phyloP scores from a whole-genome alignment of 2,113 vertebrate species.

The Dipodomys spectabilis region DNA sequence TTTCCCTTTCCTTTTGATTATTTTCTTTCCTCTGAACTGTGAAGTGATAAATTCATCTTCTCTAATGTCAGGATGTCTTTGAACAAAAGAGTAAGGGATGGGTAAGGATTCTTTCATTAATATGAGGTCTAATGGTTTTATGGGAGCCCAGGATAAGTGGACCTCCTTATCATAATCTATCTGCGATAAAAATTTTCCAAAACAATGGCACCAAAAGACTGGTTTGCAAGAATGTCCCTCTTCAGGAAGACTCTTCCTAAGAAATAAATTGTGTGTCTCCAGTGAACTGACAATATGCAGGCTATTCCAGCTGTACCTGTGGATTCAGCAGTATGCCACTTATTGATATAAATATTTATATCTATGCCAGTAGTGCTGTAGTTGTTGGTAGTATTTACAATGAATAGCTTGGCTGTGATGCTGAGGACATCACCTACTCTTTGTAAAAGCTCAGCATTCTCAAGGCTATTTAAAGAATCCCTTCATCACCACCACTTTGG shows the following conservation, averaged over 20 bases:
- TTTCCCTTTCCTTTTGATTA: not conserved
- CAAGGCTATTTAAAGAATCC: slow-evolving; percentile 66
- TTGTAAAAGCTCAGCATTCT: slow-evolving; percentile 73
- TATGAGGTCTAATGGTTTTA: slow-evolving; percentile 77
- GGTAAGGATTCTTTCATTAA: slow-evolving; percentile 69
- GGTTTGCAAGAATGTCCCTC: slow-evolving; percentile 70
- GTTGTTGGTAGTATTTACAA: slow-evolving; percentile 63
- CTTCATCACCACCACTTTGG: slow-evolving; percentile 63
- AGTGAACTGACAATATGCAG: slow-evolving; percentile 72
- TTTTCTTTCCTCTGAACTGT: slow-evolving; percentile 66
- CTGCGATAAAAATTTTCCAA: slow-evolving; percentile 75
- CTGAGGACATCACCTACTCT: slow-evolving; percentile 62
- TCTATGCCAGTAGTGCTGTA: slow-evolving; percentile 56
- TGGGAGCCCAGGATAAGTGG: slow-evolving; percentile 68
- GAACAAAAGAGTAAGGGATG: slow-evolving; percentile 73
- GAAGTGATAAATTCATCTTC: slow-evolving; percentile 73
- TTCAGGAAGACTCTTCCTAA: slow-evolving; percentile 80
- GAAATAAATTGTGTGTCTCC: slow-evolving; percentile 72
- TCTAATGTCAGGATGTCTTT: slow-evolving; percentile 70
- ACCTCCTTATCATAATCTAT: slow-evolving; percentile 69
- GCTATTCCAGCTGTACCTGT: slow-evolving; percentile 71
- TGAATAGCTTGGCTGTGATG: slow-evolving; percentile 46
- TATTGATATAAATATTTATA: slow-evolving; percentile 82
- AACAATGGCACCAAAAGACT: slow-evolving; percentile 73
- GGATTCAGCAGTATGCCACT: slow-evolving; percentile 72